These are phyloP conservation scores for Buteo buteo DNA, from an alignment of 2,113 vertebrate species.

Conservation along the genomic window DNA sequence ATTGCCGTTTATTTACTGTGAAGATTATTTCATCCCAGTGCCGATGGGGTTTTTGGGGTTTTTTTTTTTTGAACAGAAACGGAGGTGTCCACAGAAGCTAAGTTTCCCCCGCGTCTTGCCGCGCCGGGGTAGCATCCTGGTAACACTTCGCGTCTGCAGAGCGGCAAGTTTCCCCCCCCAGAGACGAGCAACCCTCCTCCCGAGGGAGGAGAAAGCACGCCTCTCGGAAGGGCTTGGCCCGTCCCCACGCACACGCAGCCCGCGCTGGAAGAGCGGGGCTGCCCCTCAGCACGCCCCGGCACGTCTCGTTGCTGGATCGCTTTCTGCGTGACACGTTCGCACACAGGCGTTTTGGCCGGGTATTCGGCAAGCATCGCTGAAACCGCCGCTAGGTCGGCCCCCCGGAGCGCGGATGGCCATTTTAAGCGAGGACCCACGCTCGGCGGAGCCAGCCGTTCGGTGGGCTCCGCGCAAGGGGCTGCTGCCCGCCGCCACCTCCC, in stretches of 20 bases:
- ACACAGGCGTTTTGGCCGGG: fast-evolving
- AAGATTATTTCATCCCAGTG: not conserved
- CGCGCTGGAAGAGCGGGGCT: not conserved
- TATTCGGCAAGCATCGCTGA: not conserved
- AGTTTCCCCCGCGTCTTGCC: not conserved
- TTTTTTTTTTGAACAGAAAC: not conserved
- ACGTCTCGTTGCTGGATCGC: not conserved
- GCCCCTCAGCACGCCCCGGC: not conserved
- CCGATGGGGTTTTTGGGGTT: too few relatives aligned
- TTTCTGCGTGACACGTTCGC: fast-evolving
- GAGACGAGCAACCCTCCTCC: not conserved
- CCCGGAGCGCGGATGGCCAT: not conserved
- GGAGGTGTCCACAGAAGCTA: not conserved
- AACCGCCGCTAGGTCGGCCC: not conserved
- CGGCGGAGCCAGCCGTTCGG: not conserved
- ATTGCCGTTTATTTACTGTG: not conserved
- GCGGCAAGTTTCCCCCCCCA: fast-evolving
- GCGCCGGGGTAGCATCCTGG: not conserved
- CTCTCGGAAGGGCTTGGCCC: not conserved
- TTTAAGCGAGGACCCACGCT: not conserved
- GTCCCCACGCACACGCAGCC: fast-evolving
- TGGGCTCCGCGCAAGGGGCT: too few relatives aligned
- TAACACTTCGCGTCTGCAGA: fast-evolving
- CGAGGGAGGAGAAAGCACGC: fast-evolving
- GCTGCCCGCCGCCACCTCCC: not conserved